Evolutionary conservation across 2,888 invertebrate genomes (phyloP), one percentile per base, ranked within the genome.

Genomic region (Priocnemis perturbator): DNA sequence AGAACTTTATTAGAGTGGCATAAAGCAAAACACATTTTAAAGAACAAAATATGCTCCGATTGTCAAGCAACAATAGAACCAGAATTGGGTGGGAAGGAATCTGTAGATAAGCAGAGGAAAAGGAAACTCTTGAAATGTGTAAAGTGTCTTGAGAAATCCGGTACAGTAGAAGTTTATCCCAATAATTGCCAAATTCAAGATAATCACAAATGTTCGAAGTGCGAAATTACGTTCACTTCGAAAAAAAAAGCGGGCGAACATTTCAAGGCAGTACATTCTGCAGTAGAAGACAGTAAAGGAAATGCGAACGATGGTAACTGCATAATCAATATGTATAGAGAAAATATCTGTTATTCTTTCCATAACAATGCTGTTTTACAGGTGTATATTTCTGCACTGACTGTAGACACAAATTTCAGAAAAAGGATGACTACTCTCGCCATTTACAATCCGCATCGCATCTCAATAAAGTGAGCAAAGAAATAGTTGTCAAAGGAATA

Each of bases 121-220:
- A 26, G 26, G 5, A 26, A 26, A 26, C 26, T 5, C 26, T 26
- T 26, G 26, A 26, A 26, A 26, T 26, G 26, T 5, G 26, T 5
- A 26, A 26, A 26, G 5, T 26, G 26, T 26, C 2, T 26, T 26
- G 26, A 26, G 5, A 26, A 26, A 26, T 26, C 26, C 5, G 26
- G 26, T 5, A 3, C 26, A 26, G 26, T 26, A 5, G 26, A 2
- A 26, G 26, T 5, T 3, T n/a, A n/a, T n/a, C n/a, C n/a, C n/a
- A 2, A 26, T 5, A 82, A 59, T 83, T 87, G 88, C 26, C 78
- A 89, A 74, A 85, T 85, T 73, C 88, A 88, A 64, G 81, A 87
- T 64, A 84, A 83, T 57, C 85, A 88, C 57, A 88, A 88, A 78
- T 89, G 89, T 71, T 63, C 84, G 1, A 83, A 84, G 2, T 89